Percentiles rank a stretch among this genome's conserved stretches.
These are phyloP conservation scores for Cepphus grylle DNA, from an alignment of 2,113 vertebrate species.

Conservation along the genomic window DNA sequence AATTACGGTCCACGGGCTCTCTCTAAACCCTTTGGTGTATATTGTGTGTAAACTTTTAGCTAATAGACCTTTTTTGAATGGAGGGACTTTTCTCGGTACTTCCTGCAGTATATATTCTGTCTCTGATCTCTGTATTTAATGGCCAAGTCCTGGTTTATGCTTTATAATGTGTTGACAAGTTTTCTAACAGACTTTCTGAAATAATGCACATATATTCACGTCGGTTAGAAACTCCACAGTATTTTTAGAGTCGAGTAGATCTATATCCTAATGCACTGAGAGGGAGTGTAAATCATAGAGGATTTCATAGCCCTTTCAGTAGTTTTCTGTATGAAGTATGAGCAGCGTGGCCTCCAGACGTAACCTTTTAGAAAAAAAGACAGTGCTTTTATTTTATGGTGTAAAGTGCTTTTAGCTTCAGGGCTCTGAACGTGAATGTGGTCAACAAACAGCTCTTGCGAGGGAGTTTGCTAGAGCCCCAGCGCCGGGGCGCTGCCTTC, in stretches of 20 bases:
- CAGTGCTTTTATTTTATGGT: conserved; percentile 86
- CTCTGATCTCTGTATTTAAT: conserved; percentile 77
- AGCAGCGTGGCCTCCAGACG: conserved; percentile 82
- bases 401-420: conserved; percentile 85
- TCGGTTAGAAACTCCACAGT: conserved; percentile 75
- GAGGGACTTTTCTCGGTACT: conserved; percentile 68
- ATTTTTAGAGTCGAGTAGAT: conserved; percentile 77
- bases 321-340: conserved; percentile 85
- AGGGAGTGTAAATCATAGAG: conserved; percentile 81
- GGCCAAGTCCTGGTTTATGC: conserved; percentile 76
- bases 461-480: conserved; percentile 54
- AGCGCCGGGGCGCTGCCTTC: background rate
- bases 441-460: conserved; percentile 79
- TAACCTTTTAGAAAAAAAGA: conserved; percentile 85
- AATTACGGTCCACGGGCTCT: conserved; percentile 52
- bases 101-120: conserved; percentile 66
- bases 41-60: conserved; percentile 57
- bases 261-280: conserved; percentile 79
- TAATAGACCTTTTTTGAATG: conserved; percentile 58
- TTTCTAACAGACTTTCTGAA: conserved; percentile 81
- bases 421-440: conserved; percentile 82
- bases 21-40: conserved; percentile 65
- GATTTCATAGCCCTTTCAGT: conserved; percentile 84
- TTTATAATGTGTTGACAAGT: conserved; percentile 82
- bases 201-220: conserved; percentile 81